Conservation (phyloP, 2,888 invertebrate genomes). For the Cryptocephalus primarius region DNA sequence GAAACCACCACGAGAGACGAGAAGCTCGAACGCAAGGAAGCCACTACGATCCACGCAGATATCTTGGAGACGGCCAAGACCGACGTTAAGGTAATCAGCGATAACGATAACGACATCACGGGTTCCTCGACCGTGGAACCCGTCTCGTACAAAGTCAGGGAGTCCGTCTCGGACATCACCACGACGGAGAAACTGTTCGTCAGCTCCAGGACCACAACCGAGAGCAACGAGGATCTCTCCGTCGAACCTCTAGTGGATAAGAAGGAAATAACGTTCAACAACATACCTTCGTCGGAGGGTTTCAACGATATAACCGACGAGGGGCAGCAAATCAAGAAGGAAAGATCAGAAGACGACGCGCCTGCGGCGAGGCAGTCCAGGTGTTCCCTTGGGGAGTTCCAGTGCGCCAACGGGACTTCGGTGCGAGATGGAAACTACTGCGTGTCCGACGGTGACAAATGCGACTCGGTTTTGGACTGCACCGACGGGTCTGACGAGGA, state of each 20-base stretch:
- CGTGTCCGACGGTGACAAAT: conserved; percentile 39
- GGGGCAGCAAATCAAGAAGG: background rate
- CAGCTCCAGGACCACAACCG: conserved; percentile 20
- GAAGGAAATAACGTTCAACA: background rate
- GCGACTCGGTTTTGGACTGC: conserved; percentile 50
- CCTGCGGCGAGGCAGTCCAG: conserved; percentile 35
- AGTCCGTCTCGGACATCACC: conserved; percentile 22
- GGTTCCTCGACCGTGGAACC: background rate
- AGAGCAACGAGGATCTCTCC: conserved; percentile 15
- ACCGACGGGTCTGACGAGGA: conserved; percentile 51
- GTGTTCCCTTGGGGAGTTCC: conserved; percentile 47
- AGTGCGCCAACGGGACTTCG: conserved; percentile 48
- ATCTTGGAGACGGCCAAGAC: conserved; percentile 5
- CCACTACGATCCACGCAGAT: conserved; percentile 1
- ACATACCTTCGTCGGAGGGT: conserved; percentile 1
- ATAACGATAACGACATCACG: conserved; percentile 8
- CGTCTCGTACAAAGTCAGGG: conserved; percentile 26
- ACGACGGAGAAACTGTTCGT: conserved; percentile 27
- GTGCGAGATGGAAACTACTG: conserved; percentile 46
- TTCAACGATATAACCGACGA: conserved; percentile 6
- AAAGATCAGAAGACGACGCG: conserved; percentile 18
- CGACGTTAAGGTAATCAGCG: conserved; percentile 3
- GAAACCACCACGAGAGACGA: background rate
- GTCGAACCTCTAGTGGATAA: conserved; percentile 20
- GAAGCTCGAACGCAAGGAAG: too few species aligned